Evolutionary conservation across 2,888 invertebrate species (phyloP), one percentile per base, ranked within the genome.

Genomic region (Conomelus anceps): DNA sequence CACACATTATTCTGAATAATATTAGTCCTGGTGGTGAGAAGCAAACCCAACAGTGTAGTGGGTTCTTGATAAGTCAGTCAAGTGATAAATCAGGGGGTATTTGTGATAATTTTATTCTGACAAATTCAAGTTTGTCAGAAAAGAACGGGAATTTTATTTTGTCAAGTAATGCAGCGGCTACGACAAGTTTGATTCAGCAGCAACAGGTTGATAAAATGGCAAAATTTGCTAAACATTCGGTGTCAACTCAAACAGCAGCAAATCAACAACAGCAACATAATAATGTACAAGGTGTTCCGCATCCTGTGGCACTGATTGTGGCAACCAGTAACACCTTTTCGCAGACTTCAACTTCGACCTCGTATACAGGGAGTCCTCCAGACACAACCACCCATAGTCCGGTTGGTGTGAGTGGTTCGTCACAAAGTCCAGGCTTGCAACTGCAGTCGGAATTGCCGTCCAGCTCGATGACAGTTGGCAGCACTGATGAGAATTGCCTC

Each of bases 371-470:
- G 23, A 96, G 96, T 92, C 97, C 97, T 7, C 97, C 97, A 0
- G 97, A 97, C 92, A 97, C 97, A 0, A 97, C 97, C 0, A 97
- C 97, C 0, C 96, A 96, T 92, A 97, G 97, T 93, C 97, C 97
- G 20, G 94, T 96, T 90, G 90, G 90, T 63, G 85, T 11, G 1
- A 89, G 89, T 22, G 86, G 86, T 22, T 34, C 90, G 3, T 89
- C 89, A 22, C 91, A 91, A 23, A 91, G 91, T 89, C 91, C 91
- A 17, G 90, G 90, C 29, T 24, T 88, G 4, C 85, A 88, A 17
- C 23, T 86, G 23, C 89, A 90, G 0, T 84, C 89, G 24, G 91
- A 91, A 85, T 89, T 89, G 34, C 91, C 91, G 6, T 90, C 90
- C 11, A 91, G 91, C 88, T 90, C 91, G 41, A 89, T 90, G 7